These are phyloP conservation scores for Amiota mariae DNA, from an alignment of 2,888 invertebrate genomes.

Conservation along the genomic window DNA sequence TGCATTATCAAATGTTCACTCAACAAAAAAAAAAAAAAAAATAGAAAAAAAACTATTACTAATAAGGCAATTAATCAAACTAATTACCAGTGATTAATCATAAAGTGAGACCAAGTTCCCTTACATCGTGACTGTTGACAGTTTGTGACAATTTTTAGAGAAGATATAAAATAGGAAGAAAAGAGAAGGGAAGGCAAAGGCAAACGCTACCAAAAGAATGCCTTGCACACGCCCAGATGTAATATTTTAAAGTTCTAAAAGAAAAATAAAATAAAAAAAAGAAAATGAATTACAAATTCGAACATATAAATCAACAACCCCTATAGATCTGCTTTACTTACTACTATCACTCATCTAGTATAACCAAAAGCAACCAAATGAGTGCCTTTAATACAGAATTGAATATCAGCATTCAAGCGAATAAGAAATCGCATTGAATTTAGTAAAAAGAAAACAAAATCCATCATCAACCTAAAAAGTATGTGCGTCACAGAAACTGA, in stretches of 20 bases:
- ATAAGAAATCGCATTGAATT: neutral
- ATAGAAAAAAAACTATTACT: slow-evolving; percentile 50
- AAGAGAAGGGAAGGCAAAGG: no score
- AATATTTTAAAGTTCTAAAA: slow-evolving; percentile 40
- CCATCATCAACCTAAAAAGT: slow-evolving; percentile 53
- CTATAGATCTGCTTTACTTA: slow-evolving; percentile 4
- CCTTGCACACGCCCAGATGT: slow-evolving; percentile 30
- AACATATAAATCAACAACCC: slow-evolving; percentile 57
- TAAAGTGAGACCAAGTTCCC: slow-evolving; percentile 36
- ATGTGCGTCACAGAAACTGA: slow-evolving; percentile 57
- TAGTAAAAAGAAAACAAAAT: slow-evolving; percentile 41
- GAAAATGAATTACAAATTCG: slow-evolving; percentile 51
- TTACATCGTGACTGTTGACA: slow-evolving; percentile 48
- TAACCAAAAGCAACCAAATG: slow-evolving; percentile 4
- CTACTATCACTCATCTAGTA: neutral
- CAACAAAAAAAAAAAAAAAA: slow-evolving; percentile 14
- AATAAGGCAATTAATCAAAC: slow-evolving; percentile 67
- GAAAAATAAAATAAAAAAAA: slow-evolving; percentile 13
- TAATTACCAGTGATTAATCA: slow-evolving; percentile 67
- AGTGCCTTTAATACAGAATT: neutral
- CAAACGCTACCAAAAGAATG: neutral
- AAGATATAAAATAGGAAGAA: no score
- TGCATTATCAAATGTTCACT: no score
- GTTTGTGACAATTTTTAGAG: slow-evolving; percentile 25
- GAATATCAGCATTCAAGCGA: neutral